These are phyloP conservation scores for Pasiphila rectangulata DNA, from an alignment of 2,888 invertebrate species.

Conservation along the genomic window DNA sequence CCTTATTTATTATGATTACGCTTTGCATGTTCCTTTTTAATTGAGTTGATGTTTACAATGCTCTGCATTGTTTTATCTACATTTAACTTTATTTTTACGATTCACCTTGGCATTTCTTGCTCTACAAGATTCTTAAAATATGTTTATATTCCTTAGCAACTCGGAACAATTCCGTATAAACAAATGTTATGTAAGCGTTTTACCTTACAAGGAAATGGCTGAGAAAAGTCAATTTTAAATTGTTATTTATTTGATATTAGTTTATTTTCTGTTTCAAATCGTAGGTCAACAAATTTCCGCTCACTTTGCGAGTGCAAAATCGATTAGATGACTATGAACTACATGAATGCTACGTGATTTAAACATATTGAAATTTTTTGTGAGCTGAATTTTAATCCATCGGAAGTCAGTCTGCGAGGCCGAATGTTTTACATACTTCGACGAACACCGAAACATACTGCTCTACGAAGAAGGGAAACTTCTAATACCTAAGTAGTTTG, in stretches of 20 bases:
- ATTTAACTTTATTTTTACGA: constrained; percentile 8
- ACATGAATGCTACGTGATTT: constrained; percentile 41
- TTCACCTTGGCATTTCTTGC: constrained; percentile 9
- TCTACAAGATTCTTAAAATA: constrained; percentile 22
- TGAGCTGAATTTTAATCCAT: constrained; percentile 57
- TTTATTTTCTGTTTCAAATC: constrained; percentile 48
- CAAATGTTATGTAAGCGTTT: constrained; percentile 35
- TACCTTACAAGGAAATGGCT: constrained; percentile 40
- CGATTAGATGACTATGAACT: constrained; percentile 53
- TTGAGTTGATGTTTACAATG: constrained; percentile 8
- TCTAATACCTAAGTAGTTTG: constrained; percentile 29
- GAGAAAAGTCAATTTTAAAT: constrained; percentile 47
- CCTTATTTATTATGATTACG: neutral
- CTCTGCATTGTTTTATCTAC: neutral
- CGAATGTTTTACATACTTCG: constrained; percentile 36
- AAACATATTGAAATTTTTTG: constrained; percentile 61
- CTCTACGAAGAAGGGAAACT: constrained; percentile 34
- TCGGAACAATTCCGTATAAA: constrained; percentile 37
- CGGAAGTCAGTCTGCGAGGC: constrained; percentile 26
- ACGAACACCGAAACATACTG: constrained; percentile 45
- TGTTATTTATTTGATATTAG: constrained; percentile 27
- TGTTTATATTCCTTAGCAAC: constrained; percentile 35
- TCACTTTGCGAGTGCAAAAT: constrained; percentile 54
- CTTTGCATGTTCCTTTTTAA: constrained; percentile 1
- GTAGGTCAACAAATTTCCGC: constrained; percentile 42